phyloP scores from a whole-genome alignment of 2,888 invertebrate genomes.

The Mythimna vitellina region DNA sequence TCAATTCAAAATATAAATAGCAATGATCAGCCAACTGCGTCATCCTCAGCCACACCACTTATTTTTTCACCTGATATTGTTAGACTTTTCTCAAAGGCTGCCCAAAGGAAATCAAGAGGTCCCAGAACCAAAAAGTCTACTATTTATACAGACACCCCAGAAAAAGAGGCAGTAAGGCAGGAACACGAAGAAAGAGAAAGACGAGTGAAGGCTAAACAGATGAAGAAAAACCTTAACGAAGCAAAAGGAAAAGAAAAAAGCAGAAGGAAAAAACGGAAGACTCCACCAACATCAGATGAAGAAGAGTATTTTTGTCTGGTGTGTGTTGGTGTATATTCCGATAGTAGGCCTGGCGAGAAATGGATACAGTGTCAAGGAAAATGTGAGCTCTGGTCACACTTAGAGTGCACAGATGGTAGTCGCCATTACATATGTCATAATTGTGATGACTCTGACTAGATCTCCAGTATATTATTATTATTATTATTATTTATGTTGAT shows the following conservation, averaged over 20 bases:
- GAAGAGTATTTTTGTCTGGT: conserved; percentile 13
- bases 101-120: not conserved
- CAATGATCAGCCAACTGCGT: not conserved
- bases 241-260: not conserved
- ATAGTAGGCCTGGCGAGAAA: conserved; percentile 11
- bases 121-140: not conserved
- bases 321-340: not conserved
- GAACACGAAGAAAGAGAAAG: not conserved
- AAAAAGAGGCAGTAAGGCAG: conserved; percentile 8
- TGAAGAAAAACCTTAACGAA: conserved; percentile 1
- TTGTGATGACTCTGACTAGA: not conserved
- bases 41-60: not conserved
- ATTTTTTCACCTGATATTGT: not conserved
- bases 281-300: not conserved
- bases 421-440: not conserved
- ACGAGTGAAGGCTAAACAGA: not conserved
- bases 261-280: not conserved
- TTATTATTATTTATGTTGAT: too few species aligned
- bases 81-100: not conserved
- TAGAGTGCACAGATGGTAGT: conserved; percentile 2
- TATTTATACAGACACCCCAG: not conserved
- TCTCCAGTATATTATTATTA: not conserved
- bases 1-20: not conserved
- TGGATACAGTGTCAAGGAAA: conserved; percentile 1
- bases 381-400: not conserved